Base-by-base conservation (phyloP, 2,888 invertebrate species). In the Hololepta plana region DNA sequence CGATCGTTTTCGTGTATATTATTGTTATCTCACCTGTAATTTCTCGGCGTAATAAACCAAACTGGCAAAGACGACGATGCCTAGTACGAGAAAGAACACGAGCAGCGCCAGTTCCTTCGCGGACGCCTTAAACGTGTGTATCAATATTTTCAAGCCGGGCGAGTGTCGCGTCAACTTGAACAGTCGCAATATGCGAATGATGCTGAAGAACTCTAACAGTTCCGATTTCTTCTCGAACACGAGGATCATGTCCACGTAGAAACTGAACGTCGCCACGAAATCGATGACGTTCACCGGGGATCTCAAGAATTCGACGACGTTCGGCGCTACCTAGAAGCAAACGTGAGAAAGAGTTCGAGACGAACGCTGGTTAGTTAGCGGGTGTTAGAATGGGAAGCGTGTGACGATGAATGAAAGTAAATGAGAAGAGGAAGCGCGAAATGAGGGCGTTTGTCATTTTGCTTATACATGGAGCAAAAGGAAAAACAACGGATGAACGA, bases 31-130 rank as follows among this genome's bases (percentile, higher is more conserved):
- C n/a, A n/a, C n/a, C n/a, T 55, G 55, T 47, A 93, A 90, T 47
- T 91, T 67, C 60, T 96, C 96, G 33, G 95, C 95, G 59, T 95
- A 96, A 59, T 91, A 96, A 42, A 96, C 93, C 48, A 96, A 69
- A 56, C 90, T 90, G 43, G 95, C 95, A 60, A 96, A 96, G 55
- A 96, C 90, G 42, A 91, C 90, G 55, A 95, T 95, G 55, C 93
- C 95, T 51, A 95, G 69, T 44, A 95, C 87, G 49, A 95, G 72
- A 70, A 96, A 95, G 66, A 96, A 96, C 46, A 96, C 91, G 49
- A 96, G 62, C 28, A 96, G 66, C 36, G 90, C 87, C 51, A 96
- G 66, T 60, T 96, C 95, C 57, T 93, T 93, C 15, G 93, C 93
- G 27, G 88, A 90, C 37, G 95, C 95, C 47, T 91, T 76, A 62